Percentiles rank a stretch among this genome's conserved stretches.
Conservation (phyloP, 2,113 vertebrate species). For the Platanista minor region DNA sequence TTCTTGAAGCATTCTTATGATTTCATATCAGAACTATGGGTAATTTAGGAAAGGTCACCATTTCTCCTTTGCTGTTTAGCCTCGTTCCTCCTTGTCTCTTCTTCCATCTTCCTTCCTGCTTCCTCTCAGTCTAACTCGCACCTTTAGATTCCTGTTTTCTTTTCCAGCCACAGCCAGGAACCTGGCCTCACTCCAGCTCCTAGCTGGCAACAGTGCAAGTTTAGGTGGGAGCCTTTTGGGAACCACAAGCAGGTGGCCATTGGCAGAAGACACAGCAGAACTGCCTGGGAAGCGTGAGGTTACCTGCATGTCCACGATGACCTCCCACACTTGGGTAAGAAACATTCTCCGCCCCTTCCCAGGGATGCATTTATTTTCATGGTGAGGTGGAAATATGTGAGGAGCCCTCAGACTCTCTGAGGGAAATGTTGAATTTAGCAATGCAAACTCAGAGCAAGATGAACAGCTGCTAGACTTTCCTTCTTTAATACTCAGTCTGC, state of each 20-base stretch:
- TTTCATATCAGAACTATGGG: not conserved
- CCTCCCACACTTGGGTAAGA: not conserved
- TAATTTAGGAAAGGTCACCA: not conserved
- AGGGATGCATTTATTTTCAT: not conserved
- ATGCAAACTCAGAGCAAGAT: not conserved
- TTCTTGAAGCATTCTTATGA: not conserved
- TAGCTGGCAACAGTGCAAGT: not conserved
- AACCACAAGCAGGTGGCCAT: not conserved
- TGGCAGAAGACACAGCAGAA: not conserved
- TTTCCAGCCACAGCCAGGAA: not conserved
- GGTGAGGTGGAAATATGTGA: not conserved
- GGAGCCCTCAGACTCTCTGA: not conserved
- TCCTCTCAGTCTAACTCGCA: not conserved
- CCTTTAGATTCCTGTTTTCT: not conserved
- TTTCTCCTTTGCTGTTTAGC: not conserved
- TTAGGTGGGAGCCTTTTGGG: not conserved
- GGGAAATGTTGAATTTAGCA: not conserved
- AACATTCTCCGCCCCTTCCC: not conserved
- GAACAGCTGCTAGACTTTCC: not conserved
- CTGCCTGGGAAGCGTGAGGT: not conserved
- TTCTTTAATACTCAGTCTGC: not conserved
- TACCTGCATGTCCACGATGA: fast-evolving
- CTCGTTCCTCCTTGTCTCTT: not conserved
- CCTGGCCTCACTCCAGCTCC: not conserved
- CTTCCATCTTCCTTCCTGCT: not conserved